These are phyloP conservation scores for Leptonema lineaticorne DNA, from an alignment of 1,140 invertebrate species.

Conservation along the genomic window DNA sequence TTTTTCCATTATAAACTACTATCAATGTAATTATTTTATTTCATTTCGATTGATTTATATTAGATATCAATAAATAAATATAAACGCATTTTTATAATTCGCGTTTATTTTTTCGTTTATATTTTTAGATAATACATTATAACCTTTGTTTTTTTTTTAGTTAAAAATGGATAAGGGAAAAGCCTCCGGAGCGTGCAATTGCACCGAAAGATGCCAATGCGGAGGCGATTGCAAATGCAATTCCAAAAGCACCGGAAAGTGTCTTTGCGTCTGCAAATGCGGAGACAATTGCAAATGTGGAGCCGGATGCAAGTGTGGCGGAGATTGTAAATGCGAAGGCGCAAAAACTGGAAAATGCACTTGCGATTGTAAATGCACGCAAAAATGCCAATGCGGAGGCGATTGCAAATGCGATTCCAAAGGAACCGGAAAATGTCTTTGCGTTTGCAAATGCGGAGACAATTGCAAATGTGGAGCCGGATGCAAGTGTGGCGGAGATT, in stretches of 20 bases:
- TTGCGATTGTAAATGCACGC: slow-evolving; percentile 9
- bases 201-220: slow-evolving; percentile 31
- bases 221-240: slow-evolving; percentile 34
- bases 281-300: slow-evolving; percentile 5
- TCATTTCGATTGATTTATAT: too few species aligned
- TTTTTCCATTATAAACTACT: too few species aligned
- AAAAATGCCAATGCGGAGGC: slow-evolving; percentile 44
- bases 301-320: slow-evolving; percentile 27
- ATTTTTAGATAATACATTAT: background rate
- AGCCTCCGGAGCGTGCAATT: background rate
- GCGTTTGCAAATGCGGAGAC: slow-evolving; percentile 46
- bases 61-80: too few species aligned
- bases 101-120: too few species aligned
- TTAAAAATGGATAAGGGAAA: too few species aligned
- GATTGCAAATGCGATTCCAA: slow-evolving; percentile 44
- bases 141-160: too few species aligned
- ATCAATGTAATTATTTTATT: too few species aligned
- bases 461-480: slow-evolving; percentile 43
- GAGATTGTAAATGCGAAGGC: slow-evolving; percentile 27
- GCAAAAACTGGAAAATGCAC: slow-evolving; percentile 1
- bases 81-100: too few species aligned
- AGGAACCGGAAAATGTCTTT: slow-evolving; percentile 40
- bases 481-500: slow-evolving; percentile 28
- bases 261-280: slow-evolving; percentile 36
- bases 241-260: slow-evolving; percentile 25